Evolutionary conservation across 2,113 vertebrate species (phyloP).

Genomic region (Melanotaenia duboulayi): DNA sequence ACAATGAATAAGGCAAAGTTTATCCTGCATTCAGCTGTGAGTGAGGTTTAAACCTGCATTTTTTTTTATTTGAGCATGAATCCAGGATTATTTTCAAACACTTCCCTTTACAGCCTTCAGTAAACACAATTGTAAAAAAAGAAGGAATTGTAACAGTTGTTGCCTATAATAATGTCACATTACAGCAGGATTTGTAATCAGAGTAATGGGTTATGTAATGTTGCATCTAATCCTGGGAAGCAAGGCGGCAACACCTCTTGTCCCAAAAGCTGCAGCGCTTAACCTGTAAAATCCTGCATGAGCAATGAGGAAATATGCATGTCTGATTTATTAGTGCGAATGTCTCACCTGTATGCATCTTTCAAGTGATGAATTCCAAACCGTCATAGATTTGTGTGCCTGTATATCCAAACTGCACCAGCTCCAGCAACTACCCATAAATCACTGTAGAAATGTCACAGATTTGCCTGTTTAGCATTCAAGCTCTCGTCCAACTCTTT

Average conservation of each 20-base stretch:
- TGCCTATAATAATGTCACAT: conserved; percentile 59
- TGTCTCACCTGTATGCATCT: conserved; percentile 29
- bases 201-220: conserved; percentile 53
- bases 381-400: conserved; percentile 50
- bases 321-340: conserved; percentile 34
- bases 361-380: conserved; percentile 39
- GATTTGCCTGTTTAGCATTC: conserved; percentile 42
- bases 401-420: conserved; percentile 16
- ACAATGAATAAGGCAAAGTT: no score
- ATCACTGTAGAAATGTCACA: conserved; percentile 56
- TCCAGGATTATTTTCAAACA: not conserved
- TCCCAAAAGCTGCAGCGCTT: conserved; percentile 20
- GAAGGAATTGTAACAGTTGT: conserved; percentile 38
- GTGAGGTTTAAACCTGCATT: no score
- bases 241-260: conserved; percentile 31
- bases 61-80: not conserved
- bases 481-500: conserved; percentile 41
- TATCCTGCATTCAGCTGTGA: no score
- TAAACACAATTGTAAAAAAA: conserved; percentile 47
- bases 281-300: conserved; percentile 37
- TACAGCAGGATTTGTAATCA: conserved; percentile 56
- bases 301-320: conserved; percentile 19
- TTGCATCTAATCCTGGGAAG: conserved; percentile 32
- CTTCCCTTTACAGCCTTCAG: conserved; percentile 39
- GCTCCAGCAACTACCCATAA: conserved; percentile 53